Percentiles rank a stretch among this genome's conserved stretches.
phyloP scores from a whole-genome alignment of 2,797 vertebrate species.

The Podarcis lilfordi region DNA sequence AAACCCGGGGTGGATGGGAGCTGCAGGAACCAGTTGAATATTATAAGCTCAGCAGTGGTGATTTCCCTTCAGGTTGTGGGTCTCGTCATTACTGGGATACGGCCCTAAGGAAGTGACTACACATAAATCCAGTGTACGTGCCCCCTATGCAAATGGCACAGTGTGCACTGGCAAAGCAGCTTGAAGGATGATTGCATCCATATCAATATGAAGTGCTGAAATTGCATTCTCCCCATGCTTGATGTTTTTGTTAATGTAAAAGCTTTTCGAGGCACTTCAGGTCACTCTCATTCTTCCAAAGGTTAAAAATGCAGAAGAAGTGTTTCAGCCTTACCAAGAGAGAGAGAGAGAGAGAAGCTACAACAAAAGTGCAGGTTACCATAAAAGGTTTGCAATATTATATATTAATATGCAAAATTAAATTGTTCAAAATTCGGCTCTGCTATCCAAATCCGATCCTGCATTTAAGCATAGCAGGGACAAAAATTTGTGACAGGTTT shows the following conservation, averaged over 20 bases:
- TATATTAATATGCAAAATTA: neutral
- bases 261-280: neutral
- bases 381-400: neutral
- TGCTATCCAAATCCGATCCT: neutral
- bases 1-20: slow-evolving; percentile 68
- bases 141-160: slow-evolving; percentile 30
- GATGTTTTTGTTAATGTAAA: slow-evolving; percentile 5
- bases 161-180: neutral
- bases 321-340: neutral
- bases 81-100: rapidly evolving
- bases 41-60: slow-evolving; percentile 48
- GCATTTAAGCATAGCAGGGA: neutral
- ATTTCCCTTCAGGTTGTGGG: neutral
- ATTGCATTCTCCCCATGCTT: rapidly evolving
- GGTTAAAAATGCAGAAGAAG: neutral
- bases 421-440: neutral
- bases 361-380: neutral
- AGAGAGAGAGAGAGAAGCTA: neutral
- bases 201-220: neutral
- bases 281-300: neutral
- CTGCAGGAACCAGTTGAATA: slow-evolving; percentile 68
- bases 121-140: slow-evolving; percentile 53
- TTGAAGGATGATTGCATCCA: slow-evolving; percentile 30
- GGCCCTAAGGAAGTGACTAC: slow-evolving; percentile 4
- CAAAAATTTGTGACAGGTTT: neutral